A percentile compares a stretch with the other conserved stretches of the same genome.
Evolutionary conservation across 2,888 invertebrate genomes (phyloP).

Genomic region (Ferrisia virgata): DNA sequence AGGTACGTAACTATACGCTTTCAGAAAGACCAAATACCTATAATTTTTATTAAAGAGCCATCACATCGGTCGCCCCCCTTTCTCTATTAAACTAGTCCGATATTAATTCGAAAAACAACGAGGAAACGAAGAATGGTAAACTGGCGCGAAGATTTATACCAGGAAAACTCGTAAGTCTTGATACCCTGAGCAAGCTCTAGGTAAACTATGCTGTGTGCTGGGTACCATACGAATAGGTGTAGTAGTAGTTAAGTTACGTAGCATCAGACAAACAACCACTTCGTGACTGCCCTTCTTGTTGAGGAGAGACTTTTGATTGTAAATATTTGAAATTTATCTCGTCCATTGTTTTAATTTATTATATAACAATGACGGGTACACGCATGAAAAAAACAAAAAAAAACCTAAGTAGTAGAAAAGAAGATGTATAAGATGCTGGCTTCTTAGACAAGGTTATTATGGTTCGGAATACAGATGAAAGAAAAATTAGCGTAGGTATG

Average conservation of each 20-base stretch:
- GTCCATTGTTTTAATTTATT: conserved; percentile 41
- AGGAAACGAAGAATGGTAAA: no score
- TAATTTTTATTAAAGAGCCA: no score
- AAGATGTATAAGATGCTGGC: neutral
- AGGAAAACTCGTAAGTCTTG: neutral
- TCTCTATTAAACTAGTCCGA: no score
- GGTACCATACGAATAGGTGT: no score
- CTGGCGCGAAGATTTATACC: neutral
- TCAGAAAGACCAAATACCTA: no score
- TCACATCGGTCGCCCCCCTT: no score
- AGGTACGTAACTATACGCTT: no score
- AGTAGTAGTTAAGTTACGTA: no score
- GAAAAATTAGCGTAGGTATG: neutral
- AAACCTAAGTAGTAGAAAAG: neutral
- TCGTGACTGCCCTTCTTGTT: conserved; percentile 29
- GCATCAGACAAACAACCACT: conserved; percentile 16
- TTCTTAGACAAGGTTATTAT: neutral
- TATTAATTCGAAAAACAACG: neutral
- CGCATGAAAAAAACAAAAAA: neutral
- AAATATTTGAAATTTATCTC: conserved; percentile 37
- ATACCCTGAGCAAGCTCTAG: neutral
- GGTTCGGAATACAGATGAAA: neutral
- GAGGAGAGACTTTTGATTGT: conserved; percentile 14
- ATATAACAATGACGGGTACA: neutral
- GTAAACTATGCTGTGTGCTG: neutral